Evolutionary conservation across 2,797 vertebrate genomes (phyloP).

Genomic region (Anomalospiza imberbis): DNA sequence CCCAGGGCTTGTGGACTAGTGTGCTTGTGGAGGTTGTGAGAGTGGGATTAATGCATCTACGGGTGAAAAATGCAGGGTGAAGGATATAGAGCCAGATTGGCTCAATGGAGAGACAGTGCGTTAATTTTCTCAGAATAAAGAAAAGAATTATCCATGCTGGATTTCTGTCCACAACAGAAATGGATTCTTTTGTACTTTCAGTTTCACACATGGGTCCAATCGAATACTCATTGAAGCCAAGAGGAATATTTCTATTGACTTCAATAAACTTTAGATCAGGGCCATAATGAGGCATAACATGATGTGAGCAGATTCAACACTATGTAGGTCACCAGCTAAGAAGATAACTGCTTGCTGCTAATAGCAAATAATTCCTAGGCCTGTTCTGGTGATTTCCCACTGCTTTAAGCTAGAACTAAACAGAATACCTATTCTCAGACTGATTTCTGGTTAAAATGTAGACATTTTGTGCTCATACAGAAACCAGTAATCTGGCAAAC

Average conservation of each 20-base stretch:
- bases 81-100: background rate
- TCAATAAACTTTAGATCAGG: conserved; percentile 42
- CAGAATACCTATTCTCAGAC: accelerated
- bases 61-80: background rate
- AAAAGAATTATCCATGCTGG: background rate
- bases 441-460: background rate
- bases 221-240: conserved; percentile 31
- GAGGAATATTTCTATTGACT: conserved; percentile 55
- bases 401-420: background rate
- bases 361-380: background rate
- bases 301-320: conserved; percentile 4
- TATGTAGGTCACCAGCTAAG: background rate
- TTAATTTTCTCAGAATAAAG: background rate
- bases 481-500: background rate
- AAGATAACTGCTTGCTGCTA: background rate
- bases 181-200: conserved; percentile 17
- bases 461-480: background rate
- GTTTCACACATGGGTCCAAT: background rate
- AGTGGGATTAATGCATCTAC: accelerated
- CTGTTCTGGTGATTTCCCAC: background rate
- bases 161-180: background rate
- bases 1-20: accelerated
- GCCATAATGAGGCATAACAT: conserved; percentile 41
- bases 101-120: background rate
- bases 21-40: background rate